Base-by-base conservation (phyloP, 2,888 invertebrate species). In the Tenodera sinensis region DNA sequence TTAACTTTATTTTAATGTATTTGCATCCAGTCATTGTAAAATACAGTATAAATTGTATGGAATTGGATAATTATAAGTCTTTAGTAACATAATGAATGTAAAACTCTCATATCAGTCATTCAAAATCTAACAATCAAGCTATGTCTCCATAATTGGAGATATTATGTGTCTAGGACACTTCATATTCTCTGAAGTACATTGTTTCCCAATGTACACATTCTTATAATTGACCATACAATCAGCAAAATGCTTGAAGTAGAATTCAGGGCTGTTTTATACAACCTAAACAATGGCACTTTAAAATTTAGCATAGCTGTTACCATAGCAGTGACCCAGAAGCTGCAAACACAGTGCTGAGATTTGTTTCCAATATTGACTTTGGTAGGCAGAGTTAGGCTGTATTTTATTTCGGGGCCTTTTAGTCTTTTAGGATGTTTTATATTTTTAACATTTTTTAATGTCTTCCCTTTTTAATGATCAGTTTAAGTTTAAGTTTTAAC, bases 1-100 rank as follows among this genome's bases (percentile, higher is more conserved):
- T 87, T 87, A 34, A 87, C 83, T 87, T 87, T 30, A 81, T 87
- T 83, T 85, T 82, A 83, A 83, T 87, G 82, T 34, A 87, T 87
- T 87, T 87, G 34, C 87, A 87, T 87, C 87, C 83, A 87, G 27
- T 87, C 83, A 83, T 82, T 20, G 25, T 82, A 87, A 87, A 28
- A 12, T 28, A 42, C 28, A 83, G 25, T 83, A 30, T 87, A 87
- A 87, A 81, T 83, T 87, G 34, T 83, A 71, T 87, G 12, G 28
- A 83, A 20, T 83, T 87, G 34, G 25, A 87, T 82, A 87, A 87
- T 81, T 20, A 30, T 71, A 71, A 71, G 54, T 71, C 8, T 25
- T 4, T 71, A 71, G 54, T 71, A 71, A 71, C 25, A 25, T 71
- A 71, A 20, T 71, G 54, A 71, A 71, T 71, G 54, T 71, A 71